Percentiles rank a stretch among this genome's conserved stretches.
phyloP scores from a whole-genome alignment of 2,888 invertebrate species.

The Tenthredo amoena region DNA sequence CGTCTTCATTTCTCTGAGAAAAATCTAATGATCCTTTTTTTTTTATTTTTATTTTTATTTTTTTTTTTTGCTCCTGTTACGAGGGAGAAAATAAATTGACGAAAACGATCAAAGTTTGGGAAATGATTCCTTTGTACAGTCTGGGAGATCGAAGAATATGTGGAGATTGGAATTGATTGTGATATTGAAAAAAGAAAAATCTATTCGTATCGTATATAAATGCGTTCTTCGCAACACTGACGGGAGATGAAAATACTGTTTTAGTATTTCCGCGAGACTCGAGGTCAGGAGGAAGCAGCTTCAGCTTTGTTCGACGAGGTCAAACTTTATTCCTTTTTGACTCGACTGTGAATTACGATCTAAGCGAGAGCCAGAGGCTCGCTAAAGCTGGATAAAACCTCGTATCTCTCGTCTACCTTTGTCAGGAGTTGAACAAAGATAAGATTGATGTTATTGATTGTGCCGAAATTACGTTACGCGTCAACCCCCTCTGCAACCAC shows the following conservation, averaged over 20 bases:
- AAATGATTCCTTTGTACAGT: constrained; percentile 2
- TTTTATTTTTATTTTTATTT: background rate
- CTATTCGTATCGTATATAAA: background rate
- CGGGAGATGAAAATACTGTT: constrained; percentile 34
- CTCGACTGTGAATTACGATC: constrained; percentile 48
- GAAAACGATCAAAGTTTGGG: constrained; percentile 13
- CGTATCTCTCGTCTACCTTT: constrained; percentile 47
- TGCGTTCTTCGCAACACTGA: constrained; percentile 16
- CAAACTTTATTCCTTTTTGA: constrained; percentile 47
- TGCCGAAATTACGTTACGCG: constrained; percentile 52
- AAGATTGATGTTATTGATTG: constrained; percentile 53
- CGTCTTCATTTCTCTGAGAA: background rate
- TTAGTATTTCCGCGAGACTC: background rate
- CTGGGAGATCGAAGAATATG: background rate
- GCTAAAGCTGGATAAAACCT: constrained; percentile 46
- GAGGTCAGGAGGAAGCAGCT: constrained; percentile 10
- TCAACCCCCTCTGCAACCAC: constrained; percentile 27
- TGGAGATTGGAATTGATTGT: constrained; percentile 9
- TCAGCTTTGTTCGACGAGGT: constrained; percentile 41
- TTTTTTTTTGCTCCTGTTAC: background rate
- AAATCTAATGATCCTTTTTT: background rate
- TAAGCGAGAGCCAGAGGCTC: constrained; percentile 18
- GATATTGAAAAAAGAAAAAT: background rate
- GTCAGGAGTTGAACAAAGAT: constrained; percentile 47
- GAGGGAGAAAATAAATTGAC: background rate